Conservation (phyloP, 2,888 invertebrate species). For the Eristalis arbustorum region DNA sequence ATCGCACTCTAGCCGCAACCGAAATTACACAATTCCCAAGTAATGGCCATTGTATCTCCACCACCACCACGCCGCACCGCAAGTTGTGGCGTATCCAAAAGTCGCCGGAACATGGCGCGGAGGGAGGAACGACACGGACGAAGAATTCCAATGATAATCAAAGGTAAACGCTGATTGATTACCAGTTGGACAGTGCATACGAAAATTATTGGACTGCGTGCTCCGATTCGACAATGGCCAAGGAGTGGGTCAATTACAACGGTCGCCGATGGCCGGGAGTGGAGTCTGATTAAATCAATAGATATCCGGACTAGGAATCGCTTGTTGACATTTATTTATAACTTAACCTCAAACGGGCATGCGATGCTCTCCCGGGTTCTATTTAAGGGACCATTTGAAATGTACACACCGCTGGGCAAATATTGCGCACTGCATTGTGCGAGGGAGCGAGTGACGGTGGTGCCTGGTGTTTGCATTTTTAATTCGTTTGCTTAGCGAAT, state of each 20-base stretch:
- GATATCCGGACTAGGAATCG: background rate
- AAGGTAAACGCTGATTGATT: constrained; percentile 21
- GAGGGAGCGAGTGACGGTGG: background rate
- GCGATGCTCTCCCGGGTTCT: background rate
- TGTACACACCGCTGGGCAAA: background rate
- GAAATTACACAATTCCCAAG: constrained; percentile 24
- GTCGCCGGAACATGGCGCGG: background rate
- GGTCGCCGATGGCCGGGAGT: background rate
- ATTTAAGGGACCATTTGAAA: background rate
- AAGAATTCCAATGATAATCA: background rate
- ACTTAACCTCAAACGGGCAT: background rate
- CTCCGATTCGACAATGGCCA: constrained; percentile 14
- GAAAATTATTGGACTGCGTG: constrained; percentile 17
- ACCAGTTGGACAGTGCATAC: constrained; percentile 6
- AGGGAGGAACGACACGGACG: background rate
- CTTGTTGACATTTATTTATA: background rate
- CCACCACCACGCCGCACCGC: background rate
- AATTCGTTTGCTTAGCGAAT: background rate
- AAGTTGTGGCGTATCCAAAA: background rate
- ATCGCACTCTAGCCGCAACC: constrained; percentile 8
- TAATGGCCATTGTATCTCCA: constrained; percentile 27
- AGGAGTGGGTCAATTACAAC: background rate
- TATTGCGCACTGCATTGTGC: background rate
- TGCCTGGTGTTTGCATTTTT: background rate
- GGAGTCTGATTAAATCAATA: background rate